A percentile compares a stretch with the other conserved stretches of the same genome.
phyloP scores from a whole-genome alignment of 1,140 invertebrate species.

The Plutomurus gul region DNA sequence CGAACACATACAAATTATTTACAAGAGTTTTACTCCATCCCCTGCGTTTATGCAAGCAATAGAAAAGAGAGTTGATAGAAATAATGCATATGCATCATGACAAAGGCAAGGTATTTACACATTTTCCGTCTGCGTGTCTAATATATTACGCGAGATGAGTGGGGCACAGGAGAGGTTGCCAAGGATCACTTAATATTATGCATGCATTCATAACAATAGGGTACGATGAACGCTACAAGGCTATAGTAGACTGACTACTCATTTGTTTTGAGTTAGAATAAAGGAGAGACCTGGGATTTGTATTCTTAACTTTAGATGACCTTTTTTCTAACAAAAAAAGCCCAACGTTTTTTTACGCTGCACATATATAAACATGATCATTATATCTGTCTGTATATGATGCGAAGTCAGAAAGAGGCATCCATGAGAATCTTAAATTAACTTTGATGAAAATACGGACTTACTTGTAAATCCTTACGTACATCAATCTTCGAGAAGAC shows the following conservation, averaged over 20 bases:
- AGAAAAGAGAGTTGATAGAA: too few species aligned
- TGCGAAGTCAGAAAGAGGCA: too few species aligned
- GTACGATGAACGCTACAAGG: not conserved
- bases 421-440: too few species aligned
- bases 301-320: not conserved
- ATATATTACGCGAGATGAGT: conserved; percentile 9
- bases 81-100: too few species aligned
- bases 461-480: too few species aligned
- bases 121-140: conserved; percentile 6
- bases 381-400: too few species aligned
- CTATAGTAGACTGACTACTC: not conserved
- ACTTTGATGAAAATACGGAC: too few species aligned
- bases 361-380: not conserved
- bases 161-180: conserved; percentile 4
- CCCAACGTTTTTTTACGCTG: not conserved
- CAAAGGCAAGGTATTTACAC: conserved; percentile 7
- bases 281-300: conserved; percentile 2
- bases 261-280: not conserved
- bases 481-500: too few species aligned
- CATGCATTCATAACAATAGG: conserved; percentile 19
- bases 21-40: too few species aligned
- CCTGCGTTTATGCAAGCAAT: not conserved
- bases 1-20: not conserved
- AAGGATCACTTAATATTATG: conserved; percentile 24
- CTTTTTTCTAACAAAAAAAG: conserved; percentile 4